phyloP scores from a whole-genome alignment of 2,113 vertebrate species.

The Corythornis vintsioides region DNA sequence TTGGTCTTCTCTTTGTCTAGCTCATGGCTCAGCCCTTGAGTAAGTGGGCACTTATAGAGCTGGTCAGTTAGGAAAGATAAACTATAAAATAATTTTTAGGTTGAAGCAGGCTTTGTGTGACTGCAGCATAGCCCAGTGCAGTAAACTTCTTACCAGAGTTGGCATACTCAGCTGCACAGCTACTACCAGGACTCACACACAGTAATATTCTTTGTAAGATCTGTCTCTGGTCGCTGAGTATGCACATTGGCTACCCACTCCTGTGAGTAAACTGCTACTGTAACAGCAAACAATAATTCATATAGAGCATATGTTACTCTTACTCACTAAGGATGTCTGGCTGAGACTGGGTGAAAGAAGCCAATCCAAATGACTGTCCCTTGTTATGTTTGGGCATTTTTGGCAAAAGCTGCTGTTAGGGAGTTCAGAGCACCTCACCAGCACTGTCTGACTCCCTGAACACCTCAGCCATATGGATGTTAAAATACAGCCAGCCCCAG shows the following conservation, averaged over 20 bases:
- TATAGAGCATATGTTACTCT: background rate
- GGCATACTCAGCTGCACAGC: background rate
- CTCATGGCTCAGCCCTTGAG: background rate
- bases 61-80: background rate
- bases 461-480: accelerated
- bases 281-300: background rate
- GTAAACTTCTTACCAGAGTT: background rate
- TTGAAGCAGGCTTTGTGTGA: background rate
- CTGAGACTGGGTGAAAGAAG: background rate
- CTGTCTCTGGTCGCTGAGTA: background rate
- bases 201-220: background rate
- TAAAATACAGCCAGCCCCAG: accelerated
- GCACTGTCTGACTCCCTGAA: background rate
- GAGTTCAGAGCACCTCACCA: background rate
- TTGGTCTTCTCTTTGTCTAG: background rate
- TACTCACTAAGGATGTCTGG: background rate
- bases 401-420: background rate
- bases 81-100: background rate
- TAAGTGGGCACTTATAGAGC: background rate
- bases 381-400: background rate
- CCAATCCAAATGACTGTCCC: background rate
- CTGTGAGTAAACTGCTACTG: background rate
- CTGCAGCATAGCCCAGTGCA: background rate
- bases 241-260: accelerated
- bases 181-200: background rate